A percentile compares a stretch with the other conserved stretches of the same genome.
phyloP scores from a whole-genome alignment of 2,113 vertebrate species.

The Nestor notabilis region DNA sequence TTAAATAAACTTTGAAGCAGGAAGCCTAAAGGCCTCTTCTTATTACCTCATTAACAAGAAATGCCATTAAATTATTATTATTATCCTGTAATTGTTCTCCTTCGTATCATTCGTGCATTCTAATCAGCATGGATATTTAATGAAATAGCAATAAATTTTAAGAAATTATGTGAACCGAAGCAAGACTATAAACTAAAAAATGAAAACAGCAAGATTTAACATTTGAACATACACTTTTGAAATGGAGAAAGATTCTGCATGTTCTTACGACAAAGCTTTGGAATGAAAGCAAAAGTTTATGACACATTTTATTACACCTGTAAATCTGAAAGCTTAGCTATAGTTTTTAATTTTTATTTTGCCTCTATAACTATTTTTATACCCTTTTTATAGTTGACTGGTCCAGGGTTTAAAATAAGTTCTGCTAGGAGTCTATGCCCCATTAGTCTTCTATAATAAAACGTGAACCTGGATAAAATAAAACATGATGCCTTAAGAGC shows the following conservation, averaged over 20 bases:
- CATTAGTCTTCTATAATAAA: constrained; percentile 78
- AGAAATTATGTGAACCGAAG: not conserved
- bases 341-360: constrained; percentile 81
- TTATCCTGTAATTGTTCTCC: constrained; percentile 20
- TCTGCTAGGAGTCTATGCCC: constrained; percentile 71
- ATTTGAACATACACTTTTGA: not conserved
- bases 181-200: not conserved
- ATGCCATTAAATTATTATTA: constrained; percentile 41
- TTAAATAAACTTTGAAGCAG: constrained; percentile 58
- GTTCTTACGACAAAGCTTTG: constrained; percentile 75
- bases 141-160: constrained; percentile 36
- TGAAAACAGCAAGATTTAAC: not conserved
- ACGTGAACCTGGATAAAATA: constrained; percentile 73
- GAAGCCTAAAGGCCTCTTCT: constrained; percentile 45
- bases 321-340: constrained; percentile 76
- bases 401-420: constrained; percentile 75
- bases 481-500: constrained; percentile 71
- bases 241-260: not conserved
- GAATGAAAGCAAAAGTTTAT: constrained; percentile 83
- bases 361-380: constrained; percentile 75
- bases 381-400: constrained; percentile 70
- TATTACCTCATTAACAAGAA: constrained; percentile 65
- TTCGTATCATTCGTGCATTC: constrained; percentile 6
- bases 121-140: constrained; percentile 46
- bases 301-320: constrained; percentile 75